Evolutionary conservation across 2,113 vertebrate genomes (phyloP).

Genomic region (Chaetodon trifascialis): DNA sequence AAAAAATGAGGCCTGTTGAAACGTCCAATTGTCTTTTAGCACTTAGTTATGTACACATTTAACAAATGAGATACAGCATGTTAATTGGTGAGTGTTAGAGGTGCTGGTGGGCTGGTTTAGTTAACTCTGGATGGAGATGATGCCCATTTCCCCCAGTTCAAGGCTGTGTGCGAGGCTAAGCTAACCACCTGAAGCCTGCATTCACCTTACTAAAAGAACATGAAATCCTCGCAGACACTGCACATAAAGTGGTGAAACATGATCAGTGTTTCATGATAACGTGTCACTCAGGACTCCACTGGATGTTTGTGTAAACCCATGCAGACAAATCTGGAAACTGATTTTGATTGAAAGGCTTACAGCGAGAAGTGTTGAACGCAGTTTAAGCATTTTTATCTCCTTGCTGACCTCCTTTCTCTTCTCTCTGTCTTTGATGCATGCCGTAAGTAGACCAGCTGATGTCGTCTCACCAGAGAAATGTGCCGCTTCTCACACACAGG

Average conservation of each 20-base stretch:
- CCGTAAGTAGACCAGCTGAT: constrained; percentile 12
- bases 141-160: neutral
- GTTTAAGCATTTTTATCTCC: constrained; percentile 50
- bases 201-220: constrained; percentile 14
- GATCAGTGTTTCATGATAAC: constrained; percentile 13
- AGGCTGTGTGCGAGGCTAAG: neutral
- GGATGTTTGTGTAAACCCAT: constrained; percentile 12
- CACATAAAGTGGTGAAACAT: neutral
- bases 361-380: constrained; percentile 36
- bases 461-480: neutral
- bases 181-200: neutral
- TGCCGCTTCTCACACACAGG: neutral
- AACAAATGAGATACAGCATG: neutral
- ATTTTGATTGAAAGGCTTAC: constrained; percentile 25
- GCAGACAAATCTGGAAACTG: constrained; percentile 33
- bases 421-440: constrained; percentile 32
- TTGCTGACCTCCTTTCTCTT: constrained; percentile 48
- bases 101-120: neutral
- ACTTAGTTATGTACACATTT: neutral
- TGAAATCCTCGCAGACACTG: constrained; percentile 15
- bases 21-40: neutral
- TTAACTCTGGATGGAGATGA: too few species aligned
- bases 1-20: too few species aligned
- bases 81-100: neutral
- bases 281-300: constrained; percentile 13